These are phyloP conservation scores for Elephantulus edwardii DNA, from an alignment of 2,113 vertebrate species.

Conservation along the genomic window DNA sequence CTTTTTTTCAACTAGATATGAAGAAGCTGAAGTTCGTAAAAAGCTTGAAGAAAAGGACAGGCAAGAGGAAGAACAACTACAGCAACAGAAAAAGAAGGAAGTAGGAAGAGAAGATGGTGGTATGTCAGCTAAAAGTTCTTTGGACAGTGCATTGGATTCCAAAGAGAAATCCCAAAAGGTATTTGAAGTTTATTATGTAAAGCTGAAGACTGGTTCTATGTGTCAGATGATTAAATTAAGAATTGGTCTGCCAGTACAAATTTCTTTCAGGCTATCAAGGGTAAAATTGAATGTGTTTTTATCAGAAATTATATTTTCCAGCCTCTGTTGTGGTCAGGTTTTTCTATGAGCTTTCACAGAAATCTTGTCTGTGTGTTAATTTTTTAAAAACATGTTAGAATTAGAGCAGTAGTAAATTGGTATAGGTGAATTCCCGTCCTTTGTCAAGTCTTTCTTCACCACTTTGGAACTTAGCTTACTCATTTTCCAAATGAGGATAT, in stretches of 20 bases:
- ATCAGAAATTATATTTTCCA: constrained; percentile 38
- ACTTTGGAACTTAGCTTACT: neutral
- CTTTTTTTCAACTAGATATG: constrained; percentile 87
- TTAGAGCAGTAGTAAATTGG: neutral
- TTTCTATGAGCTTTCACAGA: neutral
- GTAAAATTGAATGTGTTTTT: constrained; percentile 26
- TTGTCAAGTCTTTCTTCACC: neutral
- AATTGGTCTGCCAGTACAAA: neutral
- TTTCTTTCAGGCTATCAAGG: neutral
- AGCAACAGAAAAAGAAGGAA: constrained; percentile 89
- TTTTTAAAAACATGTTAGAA: neutral
- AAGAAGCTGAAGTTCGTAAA: constrained; percentile 97
- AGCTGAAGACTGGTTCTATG: neutral
- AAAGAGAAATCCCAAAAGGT: constrained; percentile 89
- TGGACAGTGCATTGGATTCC: constrained; percentile 82
- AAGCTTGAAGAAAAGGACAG: constrained; percentile 95
- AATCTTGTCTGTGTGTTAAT: neutral
- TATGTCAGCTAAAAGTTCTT: constrained; percentile 78
- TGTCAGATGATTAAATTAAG: neutral
- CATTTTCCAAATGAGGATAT: neutral
- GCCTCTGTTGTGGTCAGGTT: neutral
- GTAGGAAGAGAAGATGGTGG: constrained; percentile 85
- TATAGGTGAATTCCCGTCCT: neutral
- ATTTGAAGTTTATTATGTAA: constrained; percentile 25
- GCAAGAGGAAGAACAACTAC: constrained; percentile 90